Percentiles rank a stretch among this genome's conserved stretches.
phyloP scores from a whole-genome alignment of 2,888 invertebrate species.

The Papilio demoleus region DNA sequence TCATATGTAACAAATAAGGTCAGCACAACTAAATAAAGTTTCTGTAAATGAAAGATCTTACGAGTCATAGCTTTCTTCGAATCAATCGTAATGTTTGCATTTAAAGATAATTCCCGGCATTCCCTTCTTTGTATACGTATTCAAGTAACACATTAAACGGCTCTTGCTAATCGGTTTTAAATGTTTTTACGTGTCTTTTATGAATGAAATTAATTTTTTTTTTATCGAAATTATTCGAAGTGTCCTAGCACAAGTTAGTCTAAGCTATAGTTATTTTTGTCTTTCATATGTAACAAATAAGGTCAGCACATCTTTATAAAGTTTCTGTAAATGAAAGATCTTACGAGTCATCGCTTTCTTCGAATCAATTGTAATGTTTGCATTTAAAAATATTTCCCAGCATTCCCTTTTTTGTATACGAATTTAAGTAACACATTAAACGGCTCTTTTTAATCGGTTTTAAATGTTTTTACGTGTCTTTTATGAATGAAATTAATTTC shows the following conservation, averaged over 20 bases:
- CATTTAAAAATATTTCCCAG: conserved; percentile 33
- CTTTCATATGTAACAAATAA: not conserved
- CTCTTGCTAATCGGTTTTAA: conserved; percentile 1
- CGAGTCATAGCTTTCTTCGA: conserved; percentile 36
- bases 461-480: not conserved
- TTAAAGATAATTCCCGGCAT: conserved; percentile 28
- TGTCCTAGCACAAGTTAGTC: not conserved
- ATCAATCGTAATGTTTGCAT: conserved; percentile 36
- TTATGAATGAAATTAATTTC: not conserved
- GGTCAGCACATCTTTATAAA: conserved; percentile 7
- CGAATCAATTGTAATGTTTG: conserved; percentile 36
- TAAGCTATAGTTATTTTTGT: not conserved
- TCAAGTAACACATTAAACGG: conserved; percentile 18
- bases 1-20: conserved; percentile 7
- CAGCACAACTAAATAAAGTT: conserved; percentile 1
- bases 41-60: conserved; percentile 6
- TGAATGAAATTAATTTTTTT: too few relatives aligned
- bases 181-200: too few relatives aligned
- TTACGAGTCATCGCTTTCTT: conserved; percentile 35
- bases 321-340: conserved; percentile 5
- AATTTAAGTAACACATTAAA: conserved; percentile 16
- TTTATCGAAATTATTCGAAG: too few relatives aligned
- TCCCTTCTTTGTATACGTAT: conserved; percentile 18
- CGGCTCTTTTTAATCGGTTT: conserved; percentile 1
- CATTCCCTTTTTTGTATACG: conserved; percentile 19